phyloP scores from a whole-genome alignment of 2,113 vertebrate species.

The Leucoraja erinaceus region DNA sequence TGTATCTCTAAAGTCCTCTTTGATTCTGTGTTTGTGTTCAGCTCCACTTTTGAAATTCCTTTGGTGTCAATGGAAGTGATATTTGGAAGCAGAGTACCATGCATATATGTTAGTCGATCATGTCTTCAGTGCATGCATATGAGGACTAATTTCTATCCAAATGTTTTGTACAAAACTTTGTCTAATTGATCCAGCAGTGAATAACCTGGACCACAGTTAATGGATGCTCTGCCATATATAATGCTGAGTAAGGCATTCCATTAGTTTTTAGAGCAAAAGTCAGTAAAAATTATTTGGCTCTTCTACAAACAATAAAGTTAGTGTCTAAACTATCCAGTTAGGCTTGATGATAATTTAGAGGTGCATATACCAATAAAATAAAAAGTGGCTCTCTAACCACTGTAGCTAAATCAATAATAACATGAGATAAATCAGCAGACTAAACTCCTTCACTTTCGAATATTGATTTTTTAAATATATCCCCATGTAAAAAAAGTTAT shows the following conservation, averaged over 20 bases:
- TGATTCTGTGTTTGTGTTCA: no score
- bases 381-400: background rate
- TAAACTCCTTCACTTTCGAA: background rate
- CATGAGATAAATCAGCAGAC: background rate
- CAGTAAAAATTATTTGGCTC: background rate
- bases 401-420: background rate
- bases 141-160: background rate
- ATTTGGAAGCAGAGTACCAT: background rate
- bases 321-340: background rate
- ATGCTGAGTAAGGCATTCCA: background rate
- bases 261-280: background rate
- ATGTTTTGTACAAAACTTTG: background rate
- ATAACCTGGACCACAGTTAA: background rate
- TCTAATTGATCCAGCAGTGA: background rate
- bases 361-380: background rate
- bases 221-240: background rate
- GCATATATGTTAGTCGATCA: no score
- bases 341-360: background rate
- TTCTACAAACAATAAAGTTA: background rate
- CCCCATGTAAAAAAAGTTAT: background rate
- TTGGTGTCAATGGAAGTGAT: no score
- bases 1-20: no score
- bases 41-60: no score
- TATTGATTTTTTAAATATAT: background rate
- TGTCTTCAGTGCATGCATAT: no score